A percentile compares a stretch with the other conserved stretches of the same genome.
Evolutionary conservation across 2,888 invertebrate species (phyloP).

Genomic region (Boloria selene): DNA sequence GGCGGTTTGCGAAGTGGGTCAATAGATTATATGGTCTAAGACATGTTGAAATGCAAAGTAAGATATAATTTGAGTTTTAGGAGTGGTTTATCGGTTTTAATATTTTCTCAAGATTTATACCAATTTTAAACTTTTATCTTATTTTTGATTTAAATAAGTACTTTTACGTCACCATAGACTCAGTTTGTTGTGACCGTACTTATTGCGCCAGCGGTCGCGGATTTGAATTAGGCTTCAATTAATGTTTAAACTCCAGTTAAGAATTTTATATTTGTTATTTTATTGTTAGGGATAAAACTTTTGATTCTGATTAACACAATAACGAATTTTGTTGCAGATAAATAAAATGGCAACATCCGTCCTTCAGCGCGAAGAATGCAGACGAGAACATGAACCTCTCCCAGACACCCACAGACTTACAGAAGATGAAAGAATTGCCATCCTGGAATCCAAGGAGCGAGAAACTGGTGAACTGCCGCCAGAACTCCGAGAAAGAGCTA

Average conservation of each 20-base stretch:
- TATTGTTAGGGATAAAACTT: no score
- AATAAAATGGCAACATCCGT: constrained; percentile 74
- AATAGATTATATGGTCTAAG: constrained; percentile 40
- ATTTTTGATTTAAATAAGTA: no score
- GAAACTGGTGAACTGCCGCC: constrained; percentile 75
- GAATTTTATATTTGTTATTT: no score
- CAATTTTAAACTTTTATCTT: no score
- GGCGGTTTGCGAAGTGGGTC: constrained; percentile 35
- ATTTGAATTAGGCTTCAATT: no score
- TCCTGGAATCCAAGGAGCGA: constrained; percentile 66
- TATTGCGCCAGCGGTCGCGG: no score
- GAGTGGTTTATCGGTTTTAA: constrained; percentile 20
- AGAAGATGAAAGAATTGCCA: constrained; percentile 66
- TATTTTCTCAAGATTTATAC: no score
- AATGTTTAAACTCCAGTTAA: no score
- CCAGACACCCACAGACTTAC: constrained; percentile 57
- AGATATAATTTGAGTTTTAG: constrained; percentile 30
- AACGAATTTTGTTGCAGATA: constrained; percentile 31
- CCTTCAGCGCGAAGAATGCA: constrained; percentile 69
- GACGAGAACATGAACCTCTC: constrained; percentile 64
- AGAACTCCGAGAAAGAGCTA: constrained; percentile 84
- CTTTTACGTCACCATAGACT: no score
- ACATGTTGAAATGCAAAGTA: constrained; percentile 32
- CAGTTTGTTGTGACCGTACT: no score
- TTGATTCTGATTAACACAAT: no score